Conservation (phyloP, 2,113 vertebrate genomes). For the Alethe castanea region DNA sequence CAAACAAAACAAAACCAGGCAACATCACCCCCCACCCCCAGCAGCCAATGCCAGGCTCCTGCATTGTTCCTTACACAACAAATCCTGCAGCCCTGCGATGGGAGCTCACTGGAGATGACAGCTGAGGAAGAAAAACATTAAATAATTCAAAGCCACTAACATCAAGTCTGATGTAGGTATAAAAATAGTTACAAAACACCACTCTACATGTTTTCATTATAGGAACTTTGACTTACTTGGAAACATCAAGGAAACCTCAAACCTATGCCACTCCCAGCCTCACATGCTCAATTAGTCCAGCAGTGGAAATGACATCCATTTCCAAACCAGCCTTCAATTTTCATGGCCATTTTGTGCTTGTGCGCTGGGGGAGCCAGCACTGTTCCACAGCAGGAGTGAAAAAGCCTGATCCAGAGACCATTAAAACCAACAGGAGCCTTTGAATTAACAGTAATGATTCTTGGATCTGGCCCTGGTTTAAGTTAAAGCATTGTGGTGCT, state of each 20-base stretch:
- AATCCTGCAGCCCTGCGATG: slow-evolving; percentile 14
- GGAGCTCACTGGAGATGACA: slow-evolving; percentile 67
- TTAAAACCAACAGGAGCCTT: slow-evolving; percentile 35
- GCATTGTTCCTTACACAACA: slow-evolving; percentile 50
- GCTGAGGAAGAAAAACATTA: slow-evolving; percentile 72
- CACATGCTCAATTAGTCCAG: background rate
- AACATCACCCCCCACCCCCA: background rate
- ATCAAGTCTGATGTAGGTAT: slow-evolving; percentile 74
- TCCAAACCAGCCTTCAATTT: slow-evolving; percentile 57
- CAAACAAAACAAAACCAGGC: background rate
- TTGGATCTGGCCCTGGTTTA: slow-evolving; percentile 7
- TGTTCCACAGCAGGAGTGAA: slow-evolving; percentile 12
- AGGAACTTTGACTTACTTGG: slow-evolving; percentile 57
- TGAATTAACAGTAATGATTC: slow-evolving; percentile 38
- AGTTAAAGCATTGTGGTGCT: background rate
- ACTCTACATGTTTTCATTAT: slow-evolving; percentile 64
- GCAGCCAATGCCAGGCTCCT: slow-evolving; percentile 6
- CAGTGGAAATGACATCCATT: slow-evolving; percentile 40
- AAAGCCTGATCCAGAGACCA: slow-evolving; percentile 26
- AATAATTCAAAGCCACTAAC: slow-evolving; percentile 80
- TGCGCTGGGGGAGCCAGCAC: background rate
- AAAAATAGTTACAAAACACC: slow-evolving; percentile 79
- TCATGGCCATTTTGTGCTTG: background rate
- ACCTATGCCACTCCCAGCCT: background rate
- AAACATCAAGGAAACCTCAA: slow-evolving; percentile 19